Conservation (phyloP, 2,888 invertebrate species). For the Chydorus sphaericus region DNA sequence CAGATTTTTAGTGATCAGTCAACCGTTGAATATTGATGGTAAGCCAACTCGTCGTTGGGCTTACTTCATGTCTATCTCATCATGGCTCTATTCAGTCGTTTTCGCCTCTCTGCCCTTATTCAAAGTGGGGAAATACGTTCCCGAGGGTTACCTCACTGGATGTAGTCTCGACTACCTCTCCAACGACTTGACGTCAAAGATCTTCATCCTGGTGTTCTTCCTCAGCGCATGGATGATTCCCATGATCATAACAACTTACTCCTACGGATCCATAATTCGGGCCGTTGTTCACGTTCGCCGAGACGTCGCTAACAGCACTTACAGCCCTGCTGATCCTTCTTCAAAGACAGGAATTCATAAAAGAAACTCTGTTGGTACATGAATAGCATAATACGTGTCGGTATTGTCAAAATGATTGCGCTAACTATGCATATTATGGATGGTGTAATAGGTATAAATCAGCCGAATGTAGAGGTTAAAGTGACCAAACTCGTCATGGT, state of each 20-base stretch:
- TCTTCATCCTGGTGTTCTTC: constrained; percentile 59
- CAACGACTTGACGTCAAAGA: constrained; percentile 38
- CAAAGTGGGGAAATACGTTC: constrained; percentile 27
- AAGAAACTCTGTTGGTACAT: no score
- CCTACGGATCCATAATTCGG: constrained; percentile 53
- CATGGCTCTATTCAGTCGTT: constrained; percentile 28
- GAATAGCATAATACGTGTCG: no score
- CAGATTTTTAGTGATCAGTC: constrained; percentile 29
- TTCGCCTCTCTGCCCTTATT: constrained; percentile 26
- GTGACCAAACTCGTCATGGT: no score
- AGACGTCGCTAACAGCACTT: no score
- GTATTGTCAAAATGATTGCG: no score
- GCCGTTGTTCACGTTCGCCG: constrained; percentile 40
- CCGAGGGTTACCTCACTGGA: constrained; percentile 30
- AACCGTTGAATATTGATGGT: constrained; percentile 25
- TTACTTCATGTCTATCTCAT: constrained; percentile 15
- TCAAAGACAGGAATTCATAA: no score
- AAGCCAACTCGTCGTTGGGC: neutral
- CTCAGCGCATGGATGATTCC: constrained; percentile 61
- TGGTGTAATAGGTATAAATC: no score
- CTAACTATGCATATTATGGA: no score
- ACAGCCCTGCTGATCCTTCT: no score
- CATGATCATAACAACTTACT: constrained; percentile 49
- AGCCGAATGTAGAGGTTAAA: no score
- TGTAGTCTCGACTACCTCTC: constrained; percentile 36